Conservation (phyloP, 2,888 invertebrate species). For the Melieria omissa region DNA sequence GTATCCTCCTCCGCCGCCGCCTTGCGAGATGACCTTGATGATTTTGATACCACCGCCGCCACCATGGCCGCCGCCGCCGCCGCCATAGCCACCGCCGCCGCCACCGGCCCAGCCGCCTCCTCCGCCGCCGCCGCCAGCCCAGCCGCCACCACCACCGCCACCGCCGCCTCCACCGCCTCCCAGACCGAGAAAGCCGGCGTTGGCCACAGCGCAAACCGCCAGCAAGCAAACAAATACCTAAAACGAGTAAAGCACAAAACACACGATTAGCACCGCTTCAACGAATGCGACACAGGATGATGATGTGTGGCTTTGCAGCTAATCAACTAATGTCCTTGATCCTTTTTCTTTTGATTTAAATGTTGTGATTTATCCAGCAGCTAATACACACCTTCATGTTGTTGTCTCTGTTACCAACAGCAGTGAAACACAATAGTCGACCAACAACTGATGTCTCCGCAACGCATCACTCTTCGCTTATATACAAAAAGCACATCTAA, state of each 20-base stretch:
- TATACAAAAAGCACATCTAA: constrained; percentile 8
- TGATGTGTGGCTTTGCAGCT: no score
- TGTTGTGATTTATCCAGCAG: no score
- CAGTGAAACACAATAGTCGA: constrained; percentile 18
- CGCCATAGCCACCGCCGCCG: constrained; percentile 4
- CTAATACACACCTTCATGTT: constrained; percentile 29
- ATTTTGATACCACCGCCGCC: constrained; percentile 34
- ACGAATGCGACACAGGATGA: no score
- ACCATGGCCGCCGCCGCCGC: constrained; percentile 32
- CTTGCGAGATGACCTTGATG: constrained; percentile 42
- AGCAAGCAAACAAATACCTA: constrained; percentile 47
- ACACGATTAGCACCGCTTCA: background rate
- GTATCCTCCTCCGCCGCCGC: constrained; percentile 22
- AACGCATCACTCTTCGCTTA: constrained; percentile 10
- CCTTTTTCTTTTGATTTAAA: no score
- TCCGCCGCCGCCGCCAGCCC: constrained; percentile 33
- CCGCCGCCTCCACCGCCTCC: constrained; percentile 34
- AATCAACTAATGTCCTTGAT: no score
- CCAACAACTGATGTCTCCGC: constrained; percentile 31
- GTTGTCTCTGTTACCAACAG: constrained; percentile 22
- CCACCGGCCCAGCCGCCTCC: constrained; percentile 44
- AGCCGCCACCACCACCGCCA: constrained; percentile 35
- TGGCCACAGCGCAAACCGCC: constrained; percentile 41
- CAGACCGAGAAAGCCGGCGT: constrained; percentile 43
- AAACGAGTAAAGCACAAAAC: constrained; percentile 4